Percentiles rank a stretch among this genome's conserved stretches.
Evolutionary conservation across 2,888 invertebrate species (phyloP).

Genomic region (Seira musarum): DNA sequence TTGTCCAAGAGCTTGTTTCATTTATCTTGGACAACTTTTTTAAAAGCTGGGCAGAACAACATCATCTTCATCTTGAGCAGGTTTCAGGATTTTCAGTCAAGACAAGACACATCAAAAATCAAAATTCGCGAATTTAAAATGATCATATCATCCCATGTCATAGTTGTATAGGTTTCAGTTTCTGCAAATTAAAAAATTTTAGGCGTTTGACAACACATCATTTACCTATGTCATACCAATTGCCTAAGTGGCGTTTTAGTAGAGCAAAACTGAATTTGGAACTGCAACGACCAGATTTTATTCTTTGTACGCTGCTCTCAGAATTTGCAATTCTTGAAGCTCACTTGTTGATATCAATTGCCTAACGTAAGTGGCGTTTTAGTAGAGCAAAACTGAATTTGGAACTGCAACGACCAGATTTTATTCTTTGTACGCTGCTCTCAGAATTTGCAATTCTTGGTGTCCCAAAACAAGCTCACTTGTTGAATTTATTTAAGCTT

Average conservation of each 20-base stretch:
- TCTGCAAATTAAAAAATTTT: background rate
- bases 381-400: no score
- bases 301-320: no score
- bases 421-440: background rate
- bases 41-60: background rate
- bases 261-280: background rate
- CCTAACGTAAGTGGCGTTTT: no score
- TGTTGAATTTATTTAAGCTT: slow-evolving; percentile 19
- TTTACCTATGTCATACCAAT: no score
- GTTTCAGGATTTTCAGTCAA: background rate
- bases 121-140: background rate
- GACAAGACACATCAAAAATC: background rate
- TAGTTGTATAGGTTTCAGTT: background rate
- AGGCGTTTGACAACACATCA: slow-evolving; percentile 2
- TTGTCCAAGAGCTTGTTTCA: slow-evolving; percentile 55
- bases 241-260: background rate
- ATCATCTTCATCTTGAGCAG: slow-evolving; percentile 2
- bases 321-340: no score
- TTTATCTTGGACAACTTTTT: slow-evolving; percentile 59
- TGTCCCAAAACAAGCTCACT: no score
- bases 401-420: no score
- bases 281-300: no score
- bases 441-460: background rate
- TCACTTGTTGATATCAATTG: no score
- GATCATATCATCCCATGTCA: background rate